A percentile compares a stretch with the other conserved stretches of the same genome.
Conservation (phyloP, 2,888 invertebrate genomes). For the Macaria liturata region DNA sequence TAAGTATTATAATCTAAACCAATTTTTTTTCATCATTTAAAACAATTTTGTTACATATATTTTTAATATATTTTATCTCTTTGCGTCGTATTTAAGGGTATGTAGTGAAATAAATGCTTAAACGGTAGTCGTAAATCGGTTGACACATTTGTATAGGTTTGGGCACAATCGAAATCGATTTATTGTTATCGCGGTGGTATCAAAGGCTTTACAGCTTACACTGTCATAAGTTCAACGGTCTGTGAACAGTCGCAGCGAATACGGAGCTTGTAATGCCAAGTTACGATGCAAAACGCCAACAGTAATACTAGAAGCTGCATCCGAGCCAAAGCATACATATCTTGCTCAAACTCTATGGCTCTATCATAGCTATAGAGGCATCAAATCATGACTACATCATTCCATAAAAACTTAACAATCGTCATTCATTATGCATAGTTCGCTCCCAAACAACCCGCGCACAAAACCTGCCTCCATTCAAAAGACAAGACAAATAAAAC, state of each 20-base stretch:
- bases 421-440: slow-evolving; percentile 3
- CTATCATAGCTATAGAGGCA: background rate
- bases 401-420: slow-evolving; percentile 1
- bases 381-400: background rate
- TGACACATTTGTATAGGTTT: too few species aligned
- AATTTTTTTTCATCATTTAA: too few species aligned
- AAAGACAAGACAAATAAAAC: slow-evolving; percentile 20
- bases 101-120: too few species aligned
- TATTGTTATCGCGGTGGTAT: slow-evolving; percentile 18
- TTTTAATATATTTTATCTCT: slow-evolving; percentile 1
- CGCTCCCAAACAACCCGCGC: slow-evolving; percentile 1
- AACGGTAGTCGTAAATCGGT: too few species aligned
- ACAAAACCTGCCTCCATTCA: slow-evolving; percentile 11
- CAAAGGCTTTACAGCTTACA: slow-evolving; percentile 26
- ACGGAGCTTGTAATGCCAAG: slow-evolving; percentile 17
- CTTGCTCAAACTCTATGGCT: background rate
- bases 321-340: slow-evolving; percentile 8
- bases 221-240: slow-evolving; percentile 24
- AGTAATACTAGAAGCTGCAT: slow-evolving; percentile 3
- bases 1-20: too few species aligned
- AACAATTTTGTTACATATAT: too few species aligned
- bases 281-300: slow-evolving; percentile 15
- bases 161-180: slow-evolving; percentile 15
- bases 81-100: background rate
- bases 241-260: slow-evolving; percentile 15